Base-by-base conservation (phyloP, 2,888 invertebrate genomes). In the Drosophila hamatofila region DNA sequence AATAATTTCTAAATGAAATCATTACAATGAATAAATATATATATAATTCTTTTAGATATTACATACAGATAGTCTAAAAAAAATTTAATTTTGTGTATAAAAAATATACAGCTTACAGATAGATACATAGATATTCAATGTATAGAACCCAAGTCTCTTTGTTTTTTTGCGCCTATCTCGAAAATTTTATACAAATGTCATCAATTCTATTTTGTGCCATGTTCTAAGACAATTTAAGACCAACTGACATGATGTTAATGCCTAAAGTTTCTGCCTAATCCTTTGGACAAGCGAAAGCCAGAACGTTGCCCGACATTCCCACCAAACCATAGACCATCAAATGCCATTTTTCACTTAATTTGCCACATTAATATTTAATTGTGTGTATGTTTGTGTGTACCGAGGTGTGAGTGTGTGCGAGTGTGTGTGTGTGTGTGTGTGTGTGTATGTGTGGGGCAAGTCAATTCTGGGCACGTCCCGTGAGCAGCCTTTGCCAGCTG, bases 321-420 rank as follows among this genome's bases (percentile, higher is more conserved):
- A 23, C 30, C 33, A 42, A 18, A 4, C 9, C 21, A 5, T 8
- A 6, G 27, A 48, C 48, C 60, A 41, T 54, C 51, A 74, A 71
- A 58, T 68, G 55, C 57, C 67, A 72, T 81, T 88, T 89, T 90
- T 88, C 90, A 88, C 86, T 78, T 88, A 86, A 88, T 87, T 83
- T 86, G 70, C 56, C 75, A 75, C 88, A 83, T 89, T 86, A 80
- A 87, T 89, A 88, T 87, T 89, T 89, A 88, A 88, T 83, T 88
- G 78, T 81, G 72, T 69, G 76, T 81, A 71, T 69, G 69, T 62
- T 59, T 68, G 49, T 30, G 30, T 30, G 30, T 11, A 5, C 27
- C 54, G 42, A 14, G 39, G 33, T 27, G 46, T 51, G 51, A 27
- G 4, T 30, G 14, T 41, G 48, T 23, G 64, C 11, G 5, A 14